phyloP scores from a whole-genome alignment of 2,888 invertebrate genomes.

The Polymixis flavicincta region DNA sequence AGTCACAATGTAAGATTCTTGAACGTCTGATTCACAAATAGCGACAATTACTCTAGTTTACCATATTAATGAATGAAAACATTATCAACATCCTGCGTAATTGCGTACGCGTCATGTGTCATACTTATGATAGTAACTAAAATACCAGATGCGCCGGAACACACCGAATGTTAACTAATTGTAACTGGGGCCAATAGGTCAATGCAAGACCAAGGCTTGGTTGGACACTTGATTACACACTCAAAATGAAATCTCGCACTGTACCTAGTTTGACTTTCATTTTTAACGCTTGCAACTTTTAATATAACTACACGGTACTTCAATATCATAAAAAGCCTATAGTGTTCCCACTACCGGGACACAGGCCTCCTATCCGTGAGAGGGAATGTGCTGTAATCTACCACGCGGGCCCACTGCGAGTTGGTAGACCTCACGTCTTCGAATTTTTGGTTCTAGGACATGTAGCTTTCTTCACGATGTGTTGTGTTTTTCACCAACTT shows the following conservation, averaged over 20 bases:
- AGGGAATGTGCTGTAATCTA: too few species aligned
- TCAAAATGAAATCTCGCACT: constrained; percentile 3
- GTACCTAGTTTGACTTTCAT: neutral
- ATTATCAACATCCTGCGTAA: constrained; percentile 86
- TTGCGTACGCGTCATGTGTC: constrained; percentile 78
- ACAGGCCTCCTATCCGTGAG: too few species aligned
- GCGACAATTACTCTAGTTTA: constrained; percentile 75
- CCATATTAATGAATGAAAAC: constrained; percentile 80
- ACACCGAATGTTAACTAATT: constrained; percentile 57
- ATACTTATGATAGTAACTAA: constrained; percentile 62
- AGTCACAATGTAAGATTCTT: constrained; percentile 62
- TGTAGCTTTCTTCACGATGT: too few species aligned
- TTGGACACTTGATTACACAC: neutral
- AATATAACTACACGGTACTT: neutral
- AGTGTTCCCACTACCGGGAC: too few species aligned
- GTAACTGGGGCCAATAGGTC: constrained; percentile 63
- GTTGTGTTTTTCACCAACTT: too few species aligned
- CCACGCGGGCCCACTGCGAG: too few species aligned
- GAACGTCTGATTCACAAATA: constrained; percentile 74
- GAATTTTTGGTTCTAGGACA: too few species aligned
- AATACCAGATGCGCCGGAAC: constrained; percentile 67
- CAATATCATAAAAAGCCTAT: too few species aligned
- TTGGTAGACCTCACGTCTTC: too few species aligned
- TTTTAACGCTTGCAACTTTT: neutral
- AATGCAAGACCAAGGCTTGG: constrained; percentile 50